phyloP scores from a whole-genome alignment of 2,113 vertebrate species.

The Uria aalge region DNA sequence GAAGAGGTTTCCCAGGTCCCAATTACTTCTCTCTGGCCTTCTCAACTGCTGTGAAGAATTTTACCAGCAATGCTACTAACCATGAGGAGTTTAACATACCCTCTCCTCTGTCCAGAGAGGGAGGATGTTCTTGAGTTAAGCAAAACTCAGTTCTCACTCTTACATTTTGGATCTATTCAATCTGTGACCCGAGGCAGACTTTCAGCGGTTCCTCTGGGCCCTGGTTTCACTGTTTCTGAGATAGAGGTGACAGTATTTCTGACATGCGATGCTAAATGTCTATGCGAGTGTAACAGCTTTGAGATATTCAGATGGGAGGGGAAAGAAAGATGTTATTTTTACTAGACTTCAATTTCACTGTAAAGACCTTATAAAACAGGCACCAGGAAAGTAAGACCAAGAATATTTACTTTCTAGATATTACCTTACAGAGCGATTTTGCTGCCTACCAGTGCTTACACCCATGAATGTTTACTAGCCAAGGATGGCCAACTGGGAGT shows the following conservation, averaged over 20 bases:
- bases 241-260: not conserved
- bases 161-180: not conserved
- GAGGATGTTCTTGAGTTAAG: not conserved
- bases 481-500: not conserved
- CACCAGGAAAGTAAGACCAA: not conserved
- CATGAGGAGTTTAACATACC: not conserved
- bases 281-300: not conserved
- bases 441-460: not conserved
- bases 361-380: not conserved
- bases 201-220: not conserved
- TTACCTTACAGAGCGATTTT: not conserved
- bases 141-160: not conserved
- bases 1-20: not conserved
- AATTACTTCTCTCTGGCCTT: not conserved
- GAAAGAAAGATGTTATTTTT: constrained; percentile 4
- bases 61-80: not conserved
- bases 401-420: not conserved
- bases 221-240: not conserved
- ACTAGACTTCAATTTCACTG: not conserved
- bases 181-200: not conserved
- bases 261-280: not conserved
- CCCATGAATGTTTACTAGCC: not conserved
- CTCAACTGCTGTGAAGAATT: not conserved
- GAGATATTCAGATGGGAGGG: not conserved
- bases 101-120: not conserved